Conservation (phyloP, 2,888 invertebrate species). For the Lasius platythorax region DNA sequence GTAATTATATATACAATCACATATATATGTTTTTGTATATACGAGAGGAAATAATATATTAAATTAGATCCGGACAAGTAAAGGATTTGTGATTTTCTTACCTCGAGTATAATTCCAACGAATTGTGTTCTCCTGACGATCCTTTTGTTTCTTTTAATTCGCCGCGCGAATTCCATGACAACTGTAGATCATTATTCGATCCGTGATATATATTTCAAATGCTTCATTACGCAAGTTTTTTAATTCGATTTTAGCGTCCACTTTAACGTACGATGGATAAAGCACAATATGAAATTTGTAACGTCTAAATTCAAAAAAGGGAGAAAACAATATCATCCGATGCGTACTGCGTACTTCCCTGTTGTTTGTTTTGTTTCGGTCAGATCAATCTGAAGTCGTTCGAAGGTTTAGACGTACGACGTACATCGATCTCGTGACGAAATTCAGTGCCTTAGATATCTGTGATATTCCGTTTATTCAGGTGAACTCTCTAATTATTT, state of each 20-base stretch:
- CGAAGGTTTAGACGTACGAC: background rate
- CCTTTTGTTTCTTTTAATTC: background rate
- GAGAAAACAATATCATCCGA: no score
- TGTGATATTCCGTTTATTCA: background rate
- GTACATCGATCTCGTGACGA: background rate
- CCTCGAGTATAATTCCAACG: background rate
- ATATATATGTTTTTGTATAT: conserved; percentile 60
- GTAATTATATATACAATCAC: conserved; percentile 46
- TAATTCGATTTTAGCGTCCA: background rate
- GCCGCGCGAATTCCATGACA: background rate
- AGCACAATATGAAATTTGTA: background rate
- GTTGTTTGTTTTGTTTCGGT: conserved; percentile 22
- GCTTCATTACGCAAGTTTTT: background rate
- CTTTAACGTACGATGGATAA: background rate
- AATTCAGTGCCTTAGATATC: background rate
- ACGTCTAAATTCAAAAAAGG: background rate
- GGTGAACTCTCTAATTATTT: background rate
- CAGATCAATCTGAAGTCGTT: background rate
- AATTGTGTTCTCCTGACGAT: background rate
- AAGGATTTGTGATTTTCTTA: background rate
- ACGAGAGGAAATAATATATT: conserved; percentile 62
- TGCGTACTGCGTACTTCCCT: background rate
- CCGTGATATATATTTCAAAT: background rate
- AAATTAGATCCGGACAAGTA: conserved; percentile 42
- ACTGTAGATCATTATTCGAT: background rate